Evolutionary conservation across 1,140 invertebrate genomes (phyloP).

Genomic region (Panagrolaimus sp.): DNA sequence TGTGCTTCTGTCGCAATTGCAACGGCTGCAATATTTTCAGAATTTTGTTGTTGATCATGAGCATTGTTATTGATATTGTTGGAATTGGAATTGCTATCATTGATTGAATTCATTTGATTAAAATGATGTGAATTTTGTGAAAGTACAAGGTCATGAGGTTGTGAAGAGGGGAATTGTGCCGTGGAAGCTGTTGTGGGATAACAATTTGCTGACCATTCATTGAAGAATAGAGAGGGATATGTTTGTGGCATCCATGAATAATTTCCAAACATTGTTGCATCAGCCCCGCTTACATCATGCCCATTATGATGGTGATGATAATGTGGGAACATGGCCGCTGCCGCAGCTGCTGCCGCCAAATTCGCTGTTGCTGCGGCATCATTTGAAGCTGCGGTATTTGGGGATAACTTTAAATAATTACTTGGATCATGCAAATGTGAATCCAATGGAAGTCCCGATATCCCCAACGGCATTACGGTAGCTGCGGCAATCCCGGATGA

Average conservation of each 20-base stretch:
- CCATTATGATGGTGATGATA: background rate
- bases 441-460: too few relatives aligned
- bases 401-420: conserved; percentile 2
- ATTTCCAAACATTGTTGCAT: background rate
- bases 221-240: conserved; percentile 1
- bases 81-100: too few relatives aligned
- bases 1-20: background rate
- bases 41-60: background rate
- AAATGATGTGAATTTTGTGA: background rate
- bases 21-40: background rate
- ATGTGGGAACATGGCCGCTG: background rate
- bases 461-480: too few relatives aligned
- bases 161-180: too few relatives aligned
- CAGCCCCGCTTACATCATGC: background rate
- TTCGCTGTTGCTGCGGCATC: background rate
- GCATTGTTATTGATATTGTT: background rate
- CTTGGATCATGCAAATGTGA: background rate
- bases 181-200: background rate
- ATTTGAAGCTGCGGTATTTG: background rate
- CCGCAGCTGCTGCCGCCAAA: background rate
- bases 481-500: too few relatives aligned
- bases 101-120: background rate
- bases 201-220: background rate
- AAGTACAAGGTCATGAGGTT: background rate
- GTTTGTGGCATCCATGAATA: background rate